Conservation (phyloP, 2,888 invertebrate genomes). For the Spilarctia lutea region DNA sequence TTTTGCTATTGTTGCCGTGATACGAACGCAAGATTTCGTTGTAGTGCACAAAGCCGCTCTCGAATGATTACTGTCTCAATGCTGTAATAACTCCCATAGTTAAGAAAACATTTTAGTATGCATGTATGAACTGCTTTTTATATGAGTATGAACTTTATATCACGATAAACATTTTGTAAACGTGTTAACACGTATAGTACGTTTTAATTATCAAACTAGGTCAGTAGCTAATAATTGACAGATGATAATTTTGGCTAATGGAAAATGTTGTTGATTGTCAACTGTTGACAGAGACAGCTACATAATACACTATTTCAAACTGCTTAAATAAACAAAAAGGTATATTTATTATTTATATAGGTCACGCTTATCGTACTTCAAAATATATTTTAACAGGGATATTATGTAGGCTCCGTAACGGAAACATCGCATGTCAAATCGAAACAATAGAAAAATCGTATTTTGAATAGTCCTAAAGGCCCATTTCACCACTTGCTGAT, state of each 20-base stretch:
- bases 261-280: constrained; percentile 25
- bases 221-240: constrained; percentile 42
- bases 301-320: constrained; percentile 10
- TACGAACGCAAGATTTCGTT: constrained; percentile 69
- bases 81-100: constrained; percentile 67
- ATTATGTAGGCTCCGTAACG: not conserved
- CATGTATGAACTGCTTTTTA: constrained; percentile 27
- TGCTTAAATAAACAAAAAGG: not conserved
- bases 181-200: constrained; percentile 18
- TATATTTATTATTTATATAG: not conserved
- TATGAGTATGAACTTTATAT: constrained; percentile 36
- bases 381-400: not conserved
- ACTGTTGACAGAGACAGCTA: constrained; percentile 4
- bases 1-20: constrained; percentile 61
- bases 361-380: constrained; percentile 2
- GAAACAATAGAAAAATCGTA: no score
- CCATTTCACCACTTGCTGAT: no score
- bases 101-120: constrained; percentile 50
- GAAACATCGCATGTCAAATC: not conserved
- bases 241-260: constrained; percentile 40
- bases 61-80: constrained; percentile 60
- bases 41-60: constrained; percentile 56
- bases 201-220: constrained; percentile 43
- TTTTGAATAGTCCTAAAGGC: not conserved
- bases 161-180: constrained; percentile 45